A percentile compares a stretch with the other conserved stretches of the same genome.
Evolutionary conservation across 2,888 invertebrate species (phyloP).

Genomic region (Dryobota labecula): DNA sequence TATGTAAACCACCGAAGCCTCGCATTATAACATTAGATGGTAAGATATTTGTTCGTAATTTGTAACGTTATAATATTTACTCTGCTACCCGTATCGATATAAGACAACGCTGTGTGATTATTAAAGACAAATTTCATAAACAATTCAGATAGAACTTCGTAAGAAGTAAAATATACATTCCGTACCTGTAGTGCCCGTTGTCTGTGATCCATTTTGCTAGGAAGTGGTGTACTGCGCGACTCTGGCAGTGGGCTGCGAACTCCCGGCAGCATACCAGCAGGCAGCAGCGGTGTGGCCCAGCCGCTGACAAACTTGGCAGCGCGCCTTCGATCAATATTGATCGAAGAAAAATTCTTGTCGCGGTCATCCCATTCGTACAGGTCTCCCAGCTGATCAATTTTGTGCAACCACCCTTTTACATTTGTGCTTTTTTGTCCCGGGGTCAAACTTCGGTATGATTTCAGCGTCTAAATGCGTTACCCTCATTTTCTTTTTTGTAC

Average conservation of each 20-base stretch:
- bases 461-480: not conserved
- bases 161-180: not conserved
- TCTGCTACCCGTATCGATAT: not conserved
- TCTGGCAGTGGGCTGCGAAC: too few species aligned
- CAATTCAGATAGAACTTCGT: not conserved
- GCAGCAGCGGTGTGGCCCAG: not conserved
- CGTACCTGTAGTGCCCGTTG: not conserved
- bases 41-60: not conserved
- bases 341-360: too few species aligned
- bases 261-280: not conserved
- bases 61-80: not conserved
- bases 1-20: not conserved
- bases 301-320: not conserved
- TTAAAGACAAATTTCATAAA: not conserved
- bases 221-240: too few species aligned
- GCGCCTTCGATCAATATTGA: too few species aligned
- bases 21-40: slow-evolving; percentile 2
- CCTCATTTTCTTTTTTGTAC: not conserved
- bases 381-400: slow-evolving; percentile 7
- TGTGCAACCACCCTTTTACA: slow-evolving; percentile 3
- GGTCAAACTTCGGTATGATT: not conserved
- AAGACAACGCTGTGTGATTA: not conserved
- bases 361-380: not conserved
- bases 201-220: too few species aligned
- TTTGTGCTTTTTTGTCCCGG: not conserved